Percentiles rank a stretch among this genome's conserved stretches.
Evolutionary conservation across 2,797 vertebrate genomes (phyloP).

Genomic region (Luscinia luscinia): DNA sequence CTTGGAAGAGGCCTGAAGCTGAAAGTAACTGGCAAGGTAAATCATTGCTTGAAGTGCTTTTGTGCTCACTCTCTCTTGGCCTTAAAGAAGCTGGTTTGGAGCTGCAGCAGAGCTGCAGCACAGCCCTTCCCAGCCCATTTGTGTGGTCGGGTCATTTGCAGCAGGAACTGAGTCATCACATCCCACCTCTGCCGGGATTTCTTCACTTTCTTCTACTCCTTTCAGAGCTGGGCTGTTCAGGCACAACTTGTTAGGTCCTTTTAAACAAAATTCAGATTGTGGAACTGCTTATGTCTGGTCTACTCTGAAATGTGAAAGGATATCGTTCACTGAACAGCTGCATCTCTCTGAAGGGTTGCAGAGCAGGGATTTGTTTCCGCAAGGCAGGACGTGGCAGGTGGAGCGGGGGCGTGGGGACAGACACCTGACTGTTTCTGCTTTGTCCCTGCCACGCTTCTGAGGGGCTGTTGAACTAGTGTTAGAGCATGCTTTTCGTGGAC

Average conservation of each 20-base stretch:
- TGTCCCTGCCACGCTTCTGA: background rate
- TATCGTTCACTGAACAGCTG: background rate
- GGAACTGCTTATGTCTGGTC: background rate
- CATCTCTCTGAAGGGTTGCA: background rate
- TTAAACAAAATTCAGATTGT: background rate
- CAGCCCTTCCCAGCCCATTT: rapidly evolving
- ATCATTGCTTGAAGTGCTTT: background rate
- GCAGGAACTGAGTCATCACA: constrained; percentile 10
- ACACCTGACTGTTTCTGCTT: background rate
- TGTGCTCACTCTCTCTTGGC: background rate
- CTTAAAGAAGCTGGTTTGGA: background rate
- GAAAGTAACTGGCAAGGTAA: constrained; percentile 8
- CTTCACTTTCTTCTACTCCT: background rate
- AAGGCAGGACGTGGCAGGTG: background rate
- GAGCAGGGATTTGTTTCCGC: background rate
- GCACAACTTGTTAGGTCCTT: background rate
- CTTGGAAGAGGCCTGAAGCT: background rate
- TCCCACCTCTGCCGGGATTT: background rate
- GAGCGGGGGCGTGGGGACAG: background rate
- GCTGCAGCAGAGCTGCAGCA: background rate
- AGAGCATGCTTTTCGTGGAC: background rate
- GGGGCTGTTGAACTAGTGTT: background rate
- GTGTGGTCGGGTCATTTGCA: background rate
- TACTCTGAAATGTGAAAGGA: background rate
- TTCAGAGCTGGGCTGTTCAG: background rate